A percentile compares a stretch with the other conserved stretches of the same genome.
These are phyloP conservation scores for Otolemur garnettii DNA, from an alignment of 2,113 vertebrate genomes.

Conservation along the genomic window DNA sequence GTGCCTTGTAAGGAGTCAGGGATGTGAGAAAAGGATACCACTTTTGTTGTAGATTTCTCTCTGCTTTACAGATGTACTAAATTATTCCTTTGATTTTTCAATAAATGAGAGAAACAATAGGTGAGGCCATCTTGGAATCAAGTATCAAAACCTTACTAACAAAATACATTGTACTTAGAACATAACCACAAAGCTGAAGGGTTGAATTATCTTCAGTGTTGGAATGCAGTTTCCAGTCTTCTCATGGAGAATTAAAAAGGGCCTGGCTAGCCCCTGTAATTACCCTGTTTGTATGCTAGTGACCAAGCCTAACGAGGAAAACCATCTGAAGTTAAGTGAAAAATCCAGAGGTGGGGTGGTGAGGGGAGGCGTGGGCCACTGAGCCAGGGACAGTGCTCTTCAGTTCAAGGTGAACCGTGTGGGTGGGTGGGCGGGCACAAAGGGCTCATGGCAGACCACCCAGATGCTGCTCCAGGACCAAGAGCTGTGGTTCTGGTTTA, in stretches of 20 bases:
- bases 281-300: neutral
- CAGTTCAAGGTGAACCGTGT: neutral
- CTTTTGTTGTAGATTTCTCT: constrained; percentile 32
- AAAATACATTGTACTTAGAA: constrained; percentile 71
- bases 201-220: neutral
- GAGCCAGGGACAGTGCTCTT: neutral
- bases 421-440: neutral
- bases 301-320: neutral
- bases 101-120: constrained; percentile 56
- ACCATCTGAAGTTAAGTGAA: constrained; percentile 17
- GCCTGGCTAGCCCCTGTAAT: constrained; percentile 41
- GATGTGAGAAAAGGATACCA: neutral
- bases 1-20: neutral
- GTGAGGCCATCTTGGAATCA: constrained; percentile 73
- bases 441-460: neutral
- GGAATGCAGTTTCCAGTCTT: constrained; percentile 5
- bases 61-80: constrained; percentile 24
- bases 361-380: neutral
- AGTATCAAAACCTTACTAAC: constrained; percentile 76
- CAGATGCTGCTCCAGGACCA: neutral
- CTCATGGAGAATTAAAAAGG: neutral
- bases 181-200: constrained; percentile 57
- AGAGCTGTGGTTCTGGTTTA: neutral
- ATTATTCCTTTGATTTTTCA: constrained; percentile 51
- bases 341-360: constrained; percentile 53